These are phyloP conservation scores for Sphecodes monilicornis DNA, from an alignment of 2,888 invertebrate genomes.

Conservation along the genomic window DNA sequence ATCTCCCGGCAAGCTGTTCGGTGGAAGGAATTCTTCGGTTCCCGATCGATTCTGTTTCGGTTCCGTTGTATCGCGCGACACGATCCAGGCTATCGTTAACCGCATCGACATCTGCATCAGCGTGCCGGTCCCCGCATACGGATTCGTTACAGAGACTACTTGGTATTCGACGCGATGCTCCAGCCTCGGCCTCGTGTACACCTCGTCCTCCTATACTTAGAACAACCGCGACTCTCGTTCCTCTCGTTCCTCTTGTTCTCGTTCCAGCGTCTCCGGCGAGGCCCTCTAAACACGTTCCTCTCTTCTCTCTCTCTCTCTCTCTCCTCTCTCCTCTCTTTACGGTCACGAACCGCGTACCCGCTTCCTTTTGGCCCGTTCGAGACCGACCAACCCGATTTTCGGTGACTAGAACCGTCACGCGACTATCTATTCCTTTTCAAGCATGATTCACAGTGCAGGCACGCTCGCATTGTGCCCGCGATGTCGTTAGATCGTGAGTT, in stretches of 20 bases:
- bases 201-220: conserved; percentile 69
- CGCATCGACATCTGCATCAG: conserved; percentile 57
- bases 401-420: conserved; percentile 5
- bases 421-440: neutral
- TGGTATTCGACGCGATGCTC: conserved; percentile 51
- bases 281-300: neutral
- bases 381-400: conserved; percentile 12
- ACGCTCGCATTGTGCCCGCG: neutral
- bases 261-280: conserved; percentile 21
- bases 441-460: neutral
- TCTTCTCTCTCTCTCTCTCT: neutral
- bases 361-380: conserved; percentile 13
- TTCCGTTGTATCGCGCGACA: conserved; percentile 2
- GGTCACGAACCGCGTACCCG: conserved; percentile 15
- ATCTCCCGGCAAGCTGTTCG: neutral
- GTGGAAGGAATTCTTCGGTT: neutral
- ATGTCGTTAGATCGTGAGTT: neutral
- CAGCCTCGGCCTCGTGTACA: conserved; percentile 37
- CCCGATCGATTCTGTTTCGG: conserved; percentile 25
- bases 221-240: conserved; percentile 55
- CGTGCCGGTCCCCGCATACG: conserved; percentile 33
- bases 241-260: conserved; percentile 45
- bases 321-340: neutral
- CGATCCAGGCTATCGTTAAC: conserved; percentile 37
- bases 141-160: conserved; percentile 32